These are phyloP conservation scores for Sula dactylatra DNA, from an alignment of 2,113 vertebrate genomes.

Conservation along the genomic window DNA sequence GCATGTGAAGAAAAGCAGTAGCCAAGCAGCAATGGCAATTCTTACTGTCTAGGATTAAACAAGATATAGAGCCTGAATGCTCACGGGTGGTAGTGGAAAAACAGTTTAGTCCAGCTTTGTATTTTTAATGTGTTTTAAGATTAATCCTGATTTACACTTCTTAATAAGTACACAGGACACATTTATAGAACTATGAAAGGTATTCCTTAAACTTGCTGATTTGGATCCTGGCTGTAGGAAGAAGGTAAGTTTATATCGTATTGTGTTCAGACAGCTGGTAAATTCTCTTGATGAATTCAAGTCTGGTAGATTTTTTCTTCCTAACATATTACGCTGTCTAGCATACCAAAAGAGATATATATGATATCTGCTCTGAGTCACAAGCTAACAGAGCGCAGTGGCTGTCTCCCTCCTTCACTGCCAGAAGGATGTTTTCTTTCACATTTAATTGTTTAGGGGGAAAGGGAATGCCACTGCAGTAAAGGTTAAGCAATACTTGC, in stretches of 20 bases:
- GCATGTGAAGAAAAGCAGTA: background rate
- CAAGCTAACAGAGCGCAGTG: background rate
- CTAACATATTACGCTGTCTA: background rate
- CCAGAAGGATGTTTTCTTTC: background rate
- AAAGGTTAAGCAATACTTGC: background rate
- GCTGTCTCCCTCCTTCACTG: background rate
- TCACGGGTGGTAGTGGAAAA: background rate
- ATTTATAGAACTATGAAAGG: background rate
- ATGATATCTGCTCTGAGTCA: background rate
- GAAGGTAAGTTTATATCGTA: background rate
- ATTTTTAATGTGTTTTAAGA: rapidly evolving
- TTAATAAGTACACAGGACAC: background rate
- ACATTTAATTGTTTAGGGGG: conserved; percentile 12
- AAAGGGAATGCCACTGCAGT: conserved; percentile 3
- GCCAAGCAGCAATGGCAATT: background rate
- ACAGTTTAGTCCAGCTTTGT: background rate
- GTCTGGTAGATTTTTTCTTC: background rate
- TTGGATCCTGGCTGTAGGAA: background rate
- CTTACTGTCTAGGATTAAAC: background rate
- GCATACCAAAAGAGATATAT: background rate
- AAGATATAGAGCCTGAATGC: rapidly evolving
- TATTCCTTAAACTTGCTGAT: background rate
- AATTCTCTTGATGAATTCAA: background rate
- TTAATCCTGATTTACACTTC: background rate
- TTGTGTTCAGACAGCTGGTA: background rate